A percentile compares a stretch with the other conserved stretches of the same genome.
phyloP scores from a whole-genome alignment of 2,888 invertebrate genomes.

The Entomobrya multifasciata region DNA sequence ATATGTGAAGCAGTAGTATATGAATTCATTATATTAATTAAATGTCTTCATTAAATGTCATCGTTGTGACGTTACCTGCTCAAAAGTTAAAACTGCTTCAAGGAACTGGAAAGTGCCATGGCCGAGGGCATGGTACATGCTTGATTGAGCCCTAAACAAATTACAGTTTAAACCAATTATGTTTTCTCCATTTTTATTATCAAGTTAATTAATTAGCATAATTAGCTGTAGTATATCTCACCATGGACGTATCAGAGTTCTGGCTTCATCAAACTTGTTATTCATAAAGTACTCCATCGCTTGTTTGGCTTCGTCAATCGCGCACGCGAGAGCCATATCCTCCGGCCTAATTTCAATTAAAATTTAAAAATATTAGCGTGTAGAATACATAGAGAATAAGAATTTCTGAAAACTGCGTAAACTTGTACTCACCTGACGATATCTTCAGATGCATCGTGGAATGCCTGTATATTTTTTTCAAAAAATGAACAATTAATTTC shows the following conservation, averaged over 20 bases:
- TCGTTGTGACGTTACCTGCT: no score
- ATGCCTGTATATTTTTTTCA: slow-evolving; percentile 75
- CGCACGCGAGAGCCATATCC: slow-evolving; percentile 86
- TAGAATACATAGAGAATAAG: background rate
- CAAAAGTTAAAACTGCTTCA: slow-evolving; percentile 96
- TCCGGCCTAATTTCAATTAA: slow-evolving; percentile 79
- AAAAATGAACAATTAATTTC: background rate
- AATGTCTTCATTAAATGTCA: no score
- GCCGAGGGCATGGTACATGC: slow-evolving; percentile 96
- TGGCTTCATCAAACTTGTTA: slow-evolving; percentile 92
- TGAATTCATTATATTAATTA: no score
- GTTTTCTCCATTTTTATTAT: no score
- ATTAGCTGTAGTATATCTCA: slow-evolving; percentile 81
- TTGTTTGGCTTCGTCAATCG: slow-evolving; percentile 88
- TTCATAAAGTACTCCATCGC: slow-evolving; percentile 96
- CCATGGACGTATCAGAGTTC: slow-evolving; percentile 90
- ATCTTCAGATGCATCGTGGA: slow-evolving; percentile 79
- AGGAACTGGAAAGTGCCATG: slow-evolving; percentile 93
- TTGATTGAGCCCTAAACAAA: slow-evolving; percentile 86
- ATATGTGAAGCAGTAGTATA: slow-evolving; percentile 9
- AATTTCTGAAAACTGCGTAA: background rate
- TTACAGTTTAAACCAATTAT: background rate
- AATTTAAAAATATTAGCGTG: slow-evolving; percentile 13
- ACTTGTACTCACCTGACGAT: slow-evolving; percentile 74
- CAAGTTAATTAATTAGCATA: no score